Conservation (phyloP, 2,113 vertebrate species). For the Aspiorhynchus laticeps region DNA sequence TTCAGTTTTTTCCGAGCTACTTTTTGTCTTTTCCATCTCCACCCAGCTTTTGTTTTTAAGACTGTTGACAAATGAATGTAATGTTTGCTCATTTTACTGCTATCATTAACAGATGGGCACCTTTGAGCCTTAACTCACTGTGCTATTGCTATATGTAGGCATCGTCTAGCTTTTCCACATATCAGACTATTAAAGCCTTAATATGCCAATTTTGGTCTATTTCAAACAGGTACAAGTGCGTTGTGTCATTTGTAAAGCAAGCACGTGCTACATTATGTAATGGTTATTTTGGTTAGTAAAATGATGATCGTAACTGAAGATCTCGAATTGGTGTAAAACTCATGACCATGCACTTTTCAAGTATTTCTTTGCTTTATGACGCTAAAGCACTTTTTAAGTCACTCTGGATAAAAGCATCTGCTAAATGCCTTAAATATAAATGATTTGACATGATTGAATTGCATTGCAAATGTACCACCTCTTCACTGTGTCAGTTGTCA, state of each 20-base stretch:
- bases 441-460: not conserved
- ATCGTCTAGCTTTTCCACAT: constrained; percentile 62
- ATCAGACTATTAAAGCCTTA: constrained; percentile 64
- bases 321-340: not conserved
- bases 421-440: not conserved
- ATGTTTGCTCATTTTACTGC: constrained; percentile 57
- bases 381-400: not conserved
- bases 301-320: not conserved
- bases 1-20: not conserved
- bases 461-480: not conserved
- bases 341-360: not conserved
- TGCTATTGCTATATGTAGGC: constrained; percentile 60
- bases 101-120: constrained; percentile 57
- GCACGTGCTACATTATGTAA: not conserved
- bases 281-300: constrained; percentile 20
- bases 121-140: constrained; percentile 66
- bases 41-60: constrained; percentile 47
- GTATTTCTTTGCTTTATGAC: not conserved
- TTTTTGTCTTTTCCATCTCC: not conserved
- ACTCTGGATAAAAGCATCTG: not conserved
- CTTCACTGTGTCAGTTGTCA: not conserved
- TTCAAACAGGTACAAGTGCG: not conserved
- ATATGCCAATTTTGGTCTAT: not conserved
- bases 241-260: not conserved
- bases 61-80: constrained; percentile 66